Base-by-base conservation (phyloP, 2,797 vertebrate species). In the Aotus griseimembra region DNA sequence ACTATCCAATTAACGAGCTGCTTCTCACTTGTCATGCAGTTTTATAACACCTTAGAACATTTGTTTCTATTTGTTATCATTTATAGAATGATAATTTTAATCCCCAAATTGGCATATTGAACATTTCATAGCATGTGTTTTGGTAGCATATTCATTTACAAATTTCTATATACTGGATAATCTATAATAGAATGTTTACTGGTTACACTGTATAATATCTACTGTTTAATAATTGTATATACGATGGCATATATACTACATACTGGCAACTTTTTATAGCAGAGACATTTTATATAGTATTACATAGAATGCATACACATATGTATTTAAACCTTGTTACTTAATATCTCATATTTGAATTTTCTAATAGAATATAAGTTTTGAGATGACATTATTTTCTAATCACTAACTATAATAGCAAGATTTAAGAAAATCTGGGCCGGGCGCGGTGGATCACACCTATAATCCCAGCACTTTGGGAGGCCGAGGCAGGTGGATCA, bases 61-160 rank as follows among this genome's bases (percentile, higher is more conserved):
- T 95, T 95, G 52, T 73, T 97, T 81, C 36, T 95, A 80, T 90
- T 93, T 93, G 13, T 84, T 90, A 88, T 73, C 44, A 91, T 58
- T 93, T 90, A 73, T 91, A 95, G 15, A 86, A 85, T 72, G 19
- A 7, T 82, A 85, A 82, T 92, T 94, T 87, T 90, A 83, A 85
- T 80, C 48, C 11, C 2, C 30, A 96, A 94, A 92, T 61, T 84
- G 8, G 36, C 6, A 87, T 41, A 44, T 6, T 85, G n/a, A 4
- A 70, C 8, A 95, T 83, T 90, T 97, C 70, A 86, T 33, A n/a
- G 17, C 11, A 58, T 81, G 57, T 86, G 44, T 28, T 57, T 91
- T 97, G 44, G 10, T 64, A 67, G 76, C 70, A 48, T 70, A 93
- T 36, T 94, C 20, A 95, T 58, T 39, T 94, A 52, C 50, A 36